Percentiles rank a stretch among this genome's conserved stretches.
These are phyloP conservation scores for Anagyrus pseudococci DNA, from an alignment of 2,888 invertebrate genomes.

Conservation along the genomic window DNA sequence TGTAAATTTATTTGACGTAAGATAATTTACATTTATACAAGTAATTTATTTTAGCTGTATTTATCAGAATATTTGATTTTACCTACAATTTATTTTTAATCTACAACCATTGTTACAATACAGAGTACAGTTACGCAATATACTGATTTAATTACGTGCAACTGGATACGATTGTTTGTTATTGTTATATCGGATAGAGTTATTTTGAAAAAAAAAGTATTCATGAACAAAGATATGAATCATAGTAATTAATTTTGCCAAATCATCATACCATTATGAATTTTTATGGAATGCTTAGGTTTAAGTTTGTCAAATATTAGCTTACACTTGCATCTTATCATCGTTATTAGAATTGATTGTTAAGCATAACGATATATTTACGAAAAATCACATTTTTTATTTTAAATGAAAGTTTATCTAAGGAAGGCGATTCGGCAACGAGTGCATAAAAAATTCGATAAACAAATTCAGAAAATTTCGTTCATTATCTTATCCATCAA, in stretches of 20 bases:
- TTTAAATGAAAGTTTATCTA: no score
- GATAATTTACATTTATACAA: no score
- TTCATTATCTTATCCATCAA: constrained; percentile 7
- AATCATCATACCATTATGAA: constrained; percentile 39
- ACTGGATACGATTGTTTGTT: constrained; percentile 43
- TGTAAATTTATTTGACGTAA: no score
- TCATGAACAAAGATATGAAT: no score
- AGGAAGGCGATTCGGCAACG: no score
- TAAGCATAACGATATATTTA: constrained; percentile 6
- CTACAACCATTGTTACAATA: no score
- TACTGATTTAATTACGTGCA: constrained; percentile 24
- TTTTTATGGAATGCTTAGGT: constrained; percentile 56
- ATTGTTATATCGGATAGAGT: constrained; percentile 41
- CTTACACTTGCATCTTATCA: constrained; percentile 51
- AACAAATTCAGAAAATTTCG: constrained; percentile 1
- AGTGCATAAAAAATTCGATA: neutral
- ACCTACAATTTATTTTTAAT: no score
- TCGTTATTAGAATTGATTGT: constrained; percentile 16
- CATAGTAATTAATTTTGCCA: constrained; percentile 14
- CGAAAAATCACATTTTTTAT: neutral
- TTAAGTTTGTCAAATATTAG: constrained; percentile 50
- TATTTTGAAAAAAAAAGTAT: constrained; percentile 39
- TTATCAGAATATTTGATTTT: no score
- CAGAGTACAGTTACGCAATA: neutral
- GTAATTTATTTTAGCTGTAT: no score